Percentiles rank a stretch among this genome's conserved stretches.
Evolutionary conservation across 1,140 invertebrate genomes (phyloP).

Genomic region (Stegodyphus mimosarum): DNA sequence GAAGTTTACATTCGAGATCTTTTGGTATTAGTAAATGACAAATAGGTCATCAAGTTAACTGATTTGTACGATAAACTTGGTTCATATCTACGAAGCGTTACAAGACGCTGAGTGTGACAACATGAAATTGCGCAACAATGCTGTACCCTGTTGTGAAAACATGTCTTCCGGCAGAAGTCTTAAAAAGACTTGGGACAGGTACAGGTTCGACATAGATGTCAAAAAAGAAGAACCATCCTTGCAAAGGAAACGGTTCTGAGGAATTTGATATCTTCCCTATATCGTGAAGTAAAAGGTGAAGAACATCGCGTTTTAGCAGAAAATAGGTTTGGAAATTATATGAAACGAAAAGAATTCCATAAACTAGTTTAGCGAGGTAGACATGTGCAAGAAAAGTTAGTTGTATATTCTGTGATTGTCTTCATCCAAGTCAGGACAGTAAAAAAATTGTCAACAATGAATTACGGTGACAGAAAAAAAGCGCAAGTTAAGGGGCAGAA

Average conservation of each 20-base stretch:
- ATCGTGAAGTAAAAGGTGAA: background rate
- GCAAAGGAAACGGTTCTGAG: slow-evolving; percentile 2
- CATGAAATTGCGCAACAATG: background rate
- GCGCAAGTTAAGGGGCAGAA: background rate
- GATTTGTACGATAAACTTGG: slow-evolving; percentile 5
- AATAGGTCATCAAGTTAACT: background rate
- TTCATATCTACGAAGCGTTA: background rate
- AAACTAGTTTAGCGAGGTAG: too few species aligned
- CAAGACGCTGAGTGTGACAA: background rate
- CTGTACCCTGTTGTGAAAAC: background rate
- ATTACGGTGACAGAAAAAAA: slow-evolving; percentile 14
- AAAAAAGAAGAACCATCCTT: background rate
- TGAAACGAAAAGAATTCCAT: too few species aligned
- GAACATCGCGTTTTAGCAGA: slow-evolving; percentile 18
- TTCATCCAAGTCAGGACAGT: background rate
- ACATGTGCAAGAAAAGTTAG: too few species aligned
- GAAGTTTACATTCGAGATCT: too few species aligned
- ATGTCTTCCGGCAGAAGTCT: slow-evolving; percentile 1
- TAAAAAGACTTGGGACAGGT: slow-evolving; percentile 7
- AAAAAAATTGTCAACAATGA: background rate
- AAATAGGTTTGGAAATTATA: background rate
- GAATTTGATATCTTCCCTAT: slow-evolving; percentile 15
- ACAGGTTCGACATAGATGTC: background rate
- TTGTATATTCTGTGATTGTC: too few species aligned
- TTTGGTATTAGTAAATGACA: too few species aligned